Percentiles rank a stretch among this genome's conserved stretches.
phyloP scores from a whole-genome alignment of 2,797 vertebrate genomes.

The Neosalanx taihuensis region DNA sequence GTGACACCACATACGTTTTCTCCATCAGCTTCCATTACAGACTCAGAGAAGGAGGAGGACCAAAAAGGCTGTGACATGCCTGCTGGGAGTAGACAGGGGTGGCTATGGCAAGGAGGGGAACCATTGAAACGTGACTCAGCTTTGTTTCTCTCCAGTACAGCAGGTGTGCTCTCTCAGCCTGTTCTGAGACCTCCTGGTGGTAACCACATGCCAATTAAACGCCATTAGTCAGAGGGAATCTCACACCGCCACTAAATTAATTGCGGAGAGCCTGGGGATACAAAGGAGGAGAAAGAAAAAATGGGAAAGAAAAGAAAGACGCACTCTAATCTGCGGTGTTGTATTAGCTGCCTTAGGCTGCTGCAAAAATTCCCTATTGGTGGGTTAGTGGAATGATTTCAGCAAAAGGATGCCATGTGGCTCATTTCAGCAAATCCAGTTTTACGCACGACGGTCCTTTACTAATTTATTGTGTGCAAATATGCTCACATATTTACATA shows the following conservation, averaged over 20 bases:
- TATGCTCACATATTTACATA: constrained; percentile 18
- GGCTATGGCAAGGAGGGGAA: too few species aligned
- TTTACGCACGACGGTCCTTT: constrained; percentile 1
- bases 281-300: constrained; percentile 6
- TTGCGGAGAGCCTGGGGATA: constrained; percentile 6
- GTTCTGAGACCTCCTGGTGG: constrained; percentile 15
- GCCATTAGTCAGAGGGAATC: constrained; percentile 32
- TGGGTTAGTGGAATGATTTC: constrained; percentile 4
- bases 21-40: background rate
- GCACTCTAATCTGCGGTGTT: constrained; percentile 8
- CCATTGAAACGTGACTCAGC: constrained; percentile 4
- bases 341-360: constrained; percentile 11
- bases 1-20: background rate
- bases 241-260: constrained; percentile 15
- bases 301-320: constrained; percentile 12
- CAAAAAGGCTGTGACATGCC: background rate
- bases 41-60: background rate
- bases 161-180: constrained; percentile 13
- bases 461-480: constrained; percentile 20
- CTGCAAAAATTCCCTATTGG: constrained; percentile 7
- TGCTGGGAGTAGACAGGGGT: background rate
- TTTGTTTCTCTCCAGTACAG: constrained; percentile 6
- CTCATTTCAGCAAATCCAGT: constrained; percentile 29
- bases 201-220: constrained; percentile 20
- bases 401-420: constrained; percentile 2